A percentile compares a stretch with the other conserved stretches of the same genome.
Conservation (phyloP, 1,140 invertebrate genomes). For the Nylanderia fulva region DNA sequence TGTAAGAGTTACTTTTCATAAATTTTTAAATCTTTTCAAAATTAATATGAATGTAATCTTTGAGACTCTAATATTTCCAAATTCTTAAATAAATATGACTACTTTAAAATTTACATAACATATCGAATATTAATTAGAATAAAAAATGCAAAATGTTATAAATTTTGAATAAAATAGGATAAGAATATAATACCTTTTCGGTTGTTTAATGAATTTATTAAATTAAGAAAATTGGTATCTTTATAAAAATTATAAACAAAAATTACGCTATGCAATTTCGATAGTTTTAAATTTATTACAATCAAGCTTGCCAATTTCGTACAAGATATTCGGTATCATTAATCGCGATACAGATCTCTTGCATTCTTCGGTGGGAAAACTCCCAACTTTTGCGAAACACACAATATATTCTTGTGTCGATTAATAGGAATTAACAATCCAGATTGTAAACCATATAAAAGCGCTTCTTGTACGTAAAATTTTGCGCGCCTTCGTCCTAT, state of each 20-base stretch:
- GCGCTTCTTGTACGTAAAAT: constrained; percentile 61
- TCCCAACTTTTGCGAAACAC: constrained; percentile 34
- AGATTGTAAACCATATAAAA: constrained; percentile 62
- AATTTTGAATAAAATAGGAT: constrained; percentile 10
- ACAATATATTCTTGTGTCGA: constrained; percentile 7
- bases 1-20: neutral
- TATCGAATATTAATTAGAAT: neutral
- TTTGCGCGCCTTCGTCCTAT: constrained; percentile 23
- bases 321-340: neutral
- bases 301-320: neutral
- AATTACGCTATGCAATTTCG: neutral
- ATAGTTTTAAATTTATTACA: neutral
- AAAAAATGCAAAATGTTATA: neutral
- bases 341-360: neutral
- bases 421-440: constrained; percentile 67
- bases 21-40: neutral
- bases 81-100: neutral
- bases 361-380: neutral
- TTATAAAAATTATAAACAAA: neutral
- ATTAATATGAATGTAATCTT: neutral
- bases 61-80: neutral
- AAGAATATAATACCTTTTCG: neutral
- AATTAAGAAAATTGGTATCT: neutral
- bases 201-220: no score
- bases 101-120: neutral